Evolutionary conservation across 2,113 vertebrate species (phyloP).

Genomic region (Tringa solitaria): DNA sequence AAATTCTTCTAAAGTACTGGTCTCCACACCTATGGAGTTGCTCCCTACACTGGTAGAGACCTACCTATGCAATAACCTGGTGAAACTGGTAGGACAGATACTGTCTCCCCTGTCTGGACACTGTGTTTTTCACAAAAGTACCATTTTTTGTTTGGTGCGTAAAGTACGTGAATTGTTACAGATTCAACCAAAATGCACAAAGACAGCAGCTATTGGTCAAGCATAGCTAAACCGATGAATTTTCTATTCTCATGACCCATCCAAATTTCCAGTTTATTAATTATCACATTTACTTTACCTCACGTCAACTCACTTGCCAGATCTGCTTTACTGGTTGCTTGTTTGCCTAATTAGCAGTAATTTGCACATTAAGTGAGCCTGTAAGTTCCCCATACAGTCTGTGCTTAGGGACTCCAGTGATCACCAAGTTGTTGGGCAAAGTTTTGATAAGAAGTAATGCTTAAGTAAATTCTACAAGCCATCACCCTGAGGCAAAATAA

Average conservation of each 20-base stretch:
- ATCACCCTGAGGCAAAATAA: not conserved
- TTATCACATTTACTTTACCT: constrained; percentile 24
- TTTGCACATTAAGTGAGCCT: constrained; percentile 21
- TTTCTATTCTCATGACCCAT: not conserved
- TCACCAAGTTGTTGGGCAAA: not conserved
- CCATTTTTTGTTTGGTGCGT: not conserved
- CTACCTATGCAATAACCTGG: not conserved
- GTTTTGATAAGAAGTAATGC: not conserved
- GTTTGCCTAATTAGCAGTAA: constrained; percentile 31
- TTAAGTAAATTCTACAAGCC: not conserved
- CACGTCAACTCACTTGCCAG: not conserved
- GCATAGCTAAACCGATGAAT: not conserved
- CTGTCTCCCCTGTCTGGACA: not conserved
- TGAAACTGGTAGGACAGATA: not conserved
- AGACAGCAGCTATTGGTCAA: not conserved
- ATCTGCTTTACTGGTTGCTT: not conserved
- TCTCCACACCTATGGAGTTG: not conserved
- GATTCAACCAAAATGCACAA: not conserved
- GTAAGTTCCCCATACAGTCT: not conserved
- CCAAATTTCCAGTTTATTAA: not conserved
- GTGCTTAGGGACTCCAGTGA: not conserved
- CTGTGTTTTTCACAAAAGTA: not conserved
- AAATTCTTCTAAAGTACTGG: not conserved
- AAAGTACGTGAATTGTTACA: not conserved
- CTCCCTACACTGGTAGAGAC: not conserved